Conservation (phyloP, 1,140 invertebrate genomes). For the Pachypeltis micranthus region DNA sequence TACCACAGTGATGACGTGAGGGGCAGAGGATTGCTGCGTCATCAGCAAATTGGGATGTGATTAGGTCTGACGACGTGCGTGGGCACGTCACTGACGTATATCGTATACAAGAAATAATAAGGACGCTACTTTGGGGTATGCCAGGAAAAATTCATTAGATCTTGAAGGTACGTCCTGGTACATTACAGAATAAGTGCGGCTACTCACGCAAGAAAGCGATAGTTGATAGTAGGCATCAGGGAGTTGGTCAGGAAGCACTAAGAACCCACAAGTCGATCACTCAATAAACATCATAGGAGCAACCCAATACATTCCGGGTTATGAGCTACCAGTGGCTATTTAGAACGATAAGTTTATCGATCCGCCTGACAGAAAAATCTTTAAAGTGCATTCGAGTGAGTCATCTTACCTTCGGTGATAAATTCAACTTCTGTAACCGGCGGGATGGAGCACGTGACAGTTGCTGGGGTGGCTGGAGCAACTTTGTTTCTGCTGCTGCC, state of each 20-base stretch:
- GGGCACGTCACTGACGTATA: too few species aligned
- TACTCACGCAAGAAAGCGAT: too few species aligned
- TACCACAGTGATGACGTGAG: too few species aligned
- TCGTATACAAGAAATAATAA: too few species aligned
- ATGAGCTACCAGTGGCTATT: not conserved
- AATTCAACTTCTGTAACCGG: not conserved
- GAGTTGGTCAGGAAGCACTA: too few species aligned
- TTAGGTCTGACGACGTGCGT: too few species aligned
- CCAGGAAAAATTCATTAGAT: too few species aligned
- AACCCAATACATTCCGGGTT: not conserved
- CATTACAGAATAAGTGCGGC: too few species aligned
- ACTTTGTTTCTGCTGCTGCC: not conserved
- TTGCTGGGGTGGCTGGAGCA: not conserved
- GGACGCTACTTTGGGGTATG: too few species aligned
- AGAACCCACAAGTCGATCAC: not conserved
- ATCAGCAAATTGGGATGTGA: too few species aligned
- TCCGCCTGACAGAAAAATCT: not conserved
- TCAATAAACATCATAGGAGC: not conserved
- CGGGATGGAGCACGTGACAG: not conserved
- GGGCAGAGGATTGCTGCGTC: too few species aligned
- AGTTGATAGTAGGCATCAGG: not conserved
- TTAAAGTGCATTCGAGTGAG: not conserved
- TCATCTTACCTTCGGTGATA: not conserved
- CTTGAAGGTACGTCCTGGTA: too few species aligned
- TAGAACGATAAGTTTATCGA: not conserved